Base-by-base conservation (phyloP, 2,113 vertebrate genomes). In the Andinoacara biseriatus region DNA sequence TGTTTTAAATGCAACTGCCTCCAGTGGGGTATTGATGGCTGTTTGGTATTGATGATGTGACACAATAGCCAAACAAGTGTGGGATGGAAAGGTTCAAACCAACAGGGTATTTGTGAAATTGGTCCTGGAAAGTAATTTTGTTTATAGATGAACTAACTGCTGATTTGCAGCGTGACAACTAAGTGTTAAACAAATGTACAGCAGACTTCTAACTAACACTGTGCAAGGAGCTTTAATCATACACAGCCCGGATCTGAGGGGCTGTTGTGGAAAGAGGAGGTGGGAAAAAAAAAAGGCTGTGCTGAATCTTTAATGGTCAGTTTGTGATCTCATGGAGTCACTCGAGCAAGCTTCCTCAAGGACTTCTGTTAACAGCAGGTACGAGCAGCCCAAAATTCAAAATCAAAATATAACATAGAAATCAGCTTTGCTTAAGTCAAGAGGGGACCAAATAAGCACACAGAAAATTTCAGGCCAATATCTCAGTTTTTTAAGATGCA, bases 1-100 rank as follows among this genome's bases (percentile, higher is more conserved):
- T 90, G 86, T 87, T 88, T 89, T 91, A 90, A 89, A 92, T 87
- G 87, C 86, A 85, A 88, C 87, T 83, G 88, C 90, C 87, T 89
- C 82, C 31, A 81, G 87, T 72, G 8, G 63, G 5, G 83, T 90
- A 92, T 91, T 91, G 90, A 92, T 87, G 81, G 78, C 31, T 78
- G 78, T 86, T 91, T 60, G 58, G 78, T 91, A 94, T 92, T 84
- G 93, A 93, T 82, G 76, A 90, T 61, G 62, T 78, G 89, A 86
- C 91, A 89, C 86, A 33, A 60, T 17, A 78, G 75, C 77, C 63
- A 84, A 90, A 92, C 62, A 62, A 81, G 82, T 77, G 57, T 7
- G 29, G 77, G 85, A 91, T 82, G 80, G 60, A 91, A 86, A 86
- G 80, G 60, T 67, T 52, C 35, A 56, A 89, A 86, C 62, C 77